Base-by-base conservation (phyloP, 1,140 invertebrate genomes). In the Venustaconcha ellipsiformis region DNA sequence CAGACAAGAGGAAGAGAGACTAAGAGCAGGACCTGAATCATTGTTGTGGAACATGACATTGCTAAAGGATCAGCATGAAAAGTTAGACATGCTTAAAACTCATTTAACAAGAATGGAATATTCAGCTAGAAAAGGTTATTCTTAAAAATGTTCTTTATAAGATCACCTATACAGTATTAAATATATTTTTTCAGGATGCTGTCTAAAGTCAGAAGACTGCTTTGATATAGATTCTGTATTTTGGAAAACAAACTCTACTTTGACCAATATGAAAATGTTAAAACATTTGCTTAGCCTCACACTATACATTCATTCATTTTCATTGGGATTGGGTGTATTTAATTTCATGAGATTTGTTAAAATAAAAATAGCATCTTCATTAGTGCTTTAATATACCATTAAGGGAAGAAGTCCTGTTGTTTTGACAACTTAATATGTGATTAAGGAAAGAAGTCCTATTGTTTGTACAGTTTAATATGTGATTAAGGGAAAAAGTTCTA, bases 1-100 rank as follows among this genome's bases (percentile, higher is more conserved):
- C 72, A 78, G 82, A 71, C 88, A 89, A 81, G 80, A 84, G 17
- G 81, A 83, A 56, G 79, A 81, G 14, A 64, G 89, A 59, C 75
- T 82, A 23, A 68, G 74, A 70, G 87, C 87, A 17, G 89, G 88
- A 12, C 86, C 87, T 37, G 88, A 89, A 71, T 89, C 88, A 1
- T 72, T 86, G 17, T 78, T 88, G 77, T 89, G 88, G 88, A 81
- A 76, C 64, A 79, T 85, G 77, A 81, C 78, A 57, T 72, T 88
- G 75, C 74, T 90, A 57, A 78, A 86, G 69, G 84, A 88, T 72
- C 80, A 89, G 75, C 82, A 86, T 72, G 87, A 88, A 57, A 89
- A 90, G 79, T 76, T 90, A 55, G 83, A 88, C 58, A 83, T 81
- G 72, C 70, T 90, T 59, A 88, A 85, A 78, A 67, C 78, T 48